These are phyloP conservation scores for Trissolcus japonicus DNA, from an alignment of 2,888 invertebrate species.

Conservation along the genomic window DNA sequence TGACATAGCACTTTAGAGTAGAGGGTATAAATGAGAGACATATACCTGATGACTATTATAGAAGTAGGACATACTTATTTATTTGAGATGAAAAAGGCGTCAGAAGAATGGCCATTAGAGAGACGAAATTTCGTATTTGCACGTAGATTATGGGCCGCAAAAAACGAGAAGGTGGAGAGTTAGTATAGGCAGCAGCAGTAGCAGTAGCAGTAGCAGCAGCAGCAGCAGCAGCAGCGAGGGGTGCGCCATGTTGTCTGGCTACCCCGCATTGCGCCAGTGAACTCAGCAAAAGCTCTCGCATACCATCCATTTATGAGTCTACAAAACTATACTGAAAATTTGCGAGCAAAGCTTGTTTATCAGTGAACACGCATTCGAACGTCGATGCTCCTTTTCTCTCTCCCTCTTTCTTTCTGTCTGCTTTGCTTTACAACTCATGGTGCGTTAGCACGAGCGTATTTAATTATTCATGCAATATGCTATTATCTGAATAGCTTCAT, in stretches of 20 bases:
- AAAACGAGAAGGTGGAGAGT: conserved; percentile 42
- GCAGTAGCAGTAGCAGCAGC: too few relatives aligned
- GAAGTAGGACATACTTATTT: conserved; percentile 14
- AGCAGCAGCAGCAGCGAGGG: conserved; percentile 41
- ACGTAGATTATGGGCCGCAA: conserved; percentile 48
- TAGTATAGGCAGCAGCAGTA: conserved; percentile 15
- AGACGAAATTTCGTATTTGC: conserved; percentile 39
- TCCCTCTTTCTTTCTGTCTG: too few relatives aligned
- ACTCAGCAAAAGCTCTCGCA: conserved; percentile 68
- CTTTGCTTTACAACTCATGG: not conserved
- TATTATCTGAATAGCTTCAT: not conserved
- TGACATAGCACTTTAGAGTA: too few relatives aligned
- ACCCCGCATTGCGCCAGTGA: conserved; percentile 74
- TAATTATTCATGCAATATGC: too few relatives aligned
- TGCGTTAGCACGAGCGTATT: too few relatives aligned
- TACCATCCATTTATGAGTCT: conserved; percentile 53
- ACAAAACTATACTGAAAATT: conserved; percentile 44
- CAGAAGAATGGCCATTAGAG: conserved; percentile 15
- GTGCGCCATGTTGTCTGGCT: conserved; percentile 74
- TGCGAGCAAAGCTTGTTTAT: conserved; percentile 46
- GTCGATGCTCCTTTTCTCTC: conserved; percentile 5
- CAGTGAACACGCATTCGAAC: conserved; percentile 32
- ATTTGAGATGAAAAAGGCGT: conserved; percentile 21
- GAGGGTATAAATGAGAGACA: too few relatives aligned
- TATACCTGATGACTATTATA: too few relatives aligned